Percentiles rank a stretch among this genome's conserved stretches.
These are phyloP conservation scores for Ormyrus labotus DNA, from an alignment of 2,888 invertebrate species.

Conservation along the genomic window DNA sequence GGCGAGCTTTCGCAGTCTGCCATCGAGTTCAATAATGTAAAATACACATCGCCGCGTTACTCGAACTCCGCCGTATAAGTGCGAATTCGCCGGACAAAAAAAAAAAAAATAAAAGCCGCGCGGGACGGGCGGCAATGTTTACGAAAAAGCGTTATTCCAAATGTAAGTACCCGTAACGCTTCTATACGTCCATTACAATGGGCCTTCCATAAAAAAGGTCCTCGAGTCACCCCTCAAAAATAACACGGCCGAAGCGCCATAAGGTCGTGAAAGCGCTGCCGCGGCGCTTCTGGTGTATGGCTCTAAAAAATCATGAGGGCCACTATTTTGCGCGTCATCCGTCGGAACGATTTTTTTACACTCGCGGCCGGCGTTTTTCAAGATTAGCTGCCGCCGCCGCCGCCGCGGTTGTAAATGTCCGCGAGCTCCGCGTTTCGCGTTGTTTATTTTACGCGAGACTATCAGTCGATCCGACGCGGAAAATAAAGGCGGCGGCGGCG, in stretches of 20 bases:
- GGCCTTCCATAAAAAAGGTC: constrained; percentile 65
- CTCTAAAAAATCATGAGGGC: constrained; percentile 69
- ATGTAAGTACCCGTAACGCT: constrained; percentile 23
- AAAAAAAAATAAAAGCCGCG: no score
- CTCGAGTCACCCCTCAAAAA: constrained; percentile 67
- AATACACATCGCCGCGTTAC: no score
- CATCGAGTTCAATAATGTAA: no score
- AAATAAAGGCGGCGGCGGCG: no score
- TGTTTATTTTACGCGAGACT: no score
- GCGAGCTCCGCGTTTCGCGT: no score
- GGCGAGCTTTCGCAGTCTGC: no score
- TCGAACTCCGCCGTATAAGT: no score
- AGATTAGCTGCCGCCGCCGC: no score
- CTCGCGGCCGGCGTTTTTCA: not conserved
- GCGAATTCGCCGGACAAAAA: no score
- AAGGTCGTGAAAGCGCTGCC: constrained; percentile 64
- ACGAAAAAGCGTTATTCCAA: constrained; percentile 24
- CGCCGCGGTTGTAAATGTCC: no score
- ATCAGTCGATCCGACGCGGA: no score
- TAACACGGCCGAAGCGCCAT: constrained; percentile 63
- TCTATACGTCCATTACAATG: constrained; percentile 33
- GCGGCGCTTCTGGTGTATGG: constrained; percentile 43
- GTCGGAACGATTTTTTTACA: constrained; percentile 21
- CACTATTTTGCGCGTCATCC: constrained; percentile 62
- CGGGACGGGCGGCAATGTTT: not conserved